Evolutionary conservation across 2,888 invertebrate genomes (phyloP), one percentile per base, ranked within the genome.

Genomic region (Drosophila merina): DNA sequence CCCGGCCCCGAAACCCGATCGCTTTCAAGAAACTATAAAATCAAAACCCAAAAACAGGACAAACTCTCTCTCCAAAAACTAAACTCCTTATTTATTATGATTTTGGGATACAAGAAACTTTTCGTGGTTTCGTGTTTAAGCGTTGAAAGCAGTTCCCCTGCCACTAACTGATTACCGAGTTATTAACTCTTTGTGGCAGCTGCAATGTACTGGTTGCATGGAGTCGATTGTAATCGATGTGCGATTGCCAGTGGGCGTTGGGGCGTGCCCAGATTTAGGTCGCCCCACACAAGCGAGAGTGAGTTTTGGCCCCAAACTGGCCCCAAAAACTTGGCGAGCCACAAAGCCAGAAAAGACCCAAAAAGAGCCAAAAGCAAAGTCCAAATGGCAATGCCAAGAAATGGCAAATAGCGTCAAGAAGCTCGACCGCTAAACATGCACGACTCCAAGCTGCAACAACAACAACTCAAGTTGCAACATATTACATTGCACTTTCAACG

Each of bases 401-500:
- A 72, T 72, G 75, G 69, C 71, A 74, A 76, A 71, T 62, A 71
- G 68, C 73, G 73, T 69, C 63, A 76, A 74, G 63, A 75, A 64
- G 75, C 40, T 45, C 48, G 42, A 44, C 20, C 36, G 33, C 38
- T 52, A 70, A 74, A 69, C 60, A 72, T 60, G 51, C 59, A 73
- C 73, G 60, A 72, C 57, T 59, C 40, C 42, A 68, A 57, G 55
- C 49, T 66, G 48, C 48, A 64, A 58, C 44, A 54, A 30, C 52
- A 40, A 56, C 56, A 70, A 48, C 50, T 1, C 20, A 20, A 62
- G 74, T 59, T 44, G 77, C 72, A 77, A 81, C 78, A 72, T 84
- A 82, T 85, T 85, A 79, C 75, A 85, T 80, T 83, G 71, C 75
- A 75, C 77, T 76, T 74, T 75, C 68, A 51, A 68, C 75, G 79